Percentiles rank a stretch among this genome's conserved stretches.
phyloP scores from a whole-genome alignment of 1,140 invertebrate species.

The Campoletis sonorensis region DNA sequence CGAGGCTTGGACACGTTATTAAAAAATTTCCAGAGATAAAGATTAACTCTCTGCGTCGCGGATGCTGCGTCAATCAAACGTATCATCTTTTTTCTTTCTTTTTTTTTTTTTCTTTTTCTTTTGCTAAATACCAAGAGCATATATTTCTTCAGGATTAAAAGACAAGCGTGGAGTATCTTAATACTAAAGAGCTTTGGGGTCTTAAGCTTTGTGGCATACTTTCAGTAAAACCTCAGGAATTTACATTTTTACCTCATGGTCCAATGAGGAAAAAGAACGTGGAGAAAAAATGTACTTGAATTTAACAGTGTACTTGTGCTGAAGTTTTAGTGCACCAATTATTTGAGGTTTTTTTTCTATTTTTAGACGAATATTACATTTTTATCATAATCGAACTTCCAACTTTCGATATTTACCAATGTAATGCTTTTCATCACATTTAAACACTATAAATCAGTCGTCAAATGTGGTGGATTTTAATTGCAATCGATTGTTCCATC shows the following conservation, averaged over 20 bases:
- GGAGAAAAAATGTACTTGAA: neutral
- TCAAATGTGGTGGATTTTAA: too few species aligned
- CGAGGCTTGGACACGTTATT: neutral
- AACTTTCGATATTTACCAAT: too few species aligned
- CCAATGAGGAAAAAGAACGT: neutral
- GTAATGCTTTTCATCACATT: too few species aligned
- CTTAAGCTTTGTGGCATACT: conserved; percentile 14
- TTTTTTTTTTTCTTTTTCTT: neutral
- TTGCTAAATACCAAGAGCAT: neutral
- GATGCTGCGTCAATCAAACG: neutral
- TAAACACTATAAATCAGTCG: too few species aligned
- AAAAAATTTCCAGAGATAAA: neutral
- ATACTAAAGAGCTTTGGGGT: conserved; percentile 7
- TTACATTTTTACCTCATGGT: neutral
- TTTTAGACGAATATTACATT: too few species aligned
- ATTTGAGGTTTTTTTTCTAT: too few species aligned
- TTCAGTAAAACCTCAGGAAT: neutral
- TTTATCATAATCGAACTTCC: too few species aligned
- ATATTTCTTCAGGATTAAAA: conserved; percentile 1
- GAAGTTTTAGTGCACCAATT: too few species aligned
- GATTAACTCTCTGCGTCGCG: neutral
- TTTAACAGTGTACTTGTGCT: neutral
- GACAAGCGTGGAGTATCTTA: neutral
- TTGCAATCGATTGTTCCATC: too few species aligned
- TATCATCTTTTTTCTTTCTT: neutral